Base-by-base conservation (phyloP, 1,140 invertebrate species). In the Capitella teleta region DNA sequence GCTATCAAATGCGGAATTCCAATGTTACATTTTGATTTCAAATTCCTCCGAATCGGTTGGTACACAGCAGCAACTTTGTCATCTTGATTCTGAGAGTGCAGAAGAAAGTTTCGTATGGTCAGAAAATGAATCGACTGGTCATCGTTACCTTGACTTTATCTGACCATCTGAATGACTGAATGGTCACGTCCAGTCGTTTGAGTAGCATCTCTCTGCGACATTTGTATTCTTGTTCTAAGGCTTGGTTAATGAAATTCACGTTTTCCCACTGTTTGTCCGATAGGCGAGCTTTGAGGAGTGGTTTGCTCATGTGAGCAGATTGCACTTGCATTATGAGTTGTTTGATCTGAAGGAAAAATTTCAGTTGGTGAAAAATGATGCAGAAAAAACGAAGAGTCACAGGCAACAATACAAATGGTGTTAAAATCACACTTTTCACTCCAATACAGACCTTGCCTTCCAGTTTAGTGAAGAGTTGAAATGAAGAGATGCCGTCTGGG, bases 91-190 rank as follows among this genome's bases (percentile, higher is more conserved):
- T 82, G 56, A 4, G 24, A 41, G 14, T 14, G 40, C 30, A 54
- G 23, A 16, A 53, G 28, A 37, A 42, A 44, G 28, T 51, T 25
- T 18, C 47, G 19, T 12, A 6, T 16, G 25, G 12, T 19, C 16
- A 21, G 10, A 16, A 23, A 37, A 25, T 28, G 19, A 23, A 48
- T 26, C 37, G 25, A 23, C 14, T 28, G 6, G 6, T 10, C 14
- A 1, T 47, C 41, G 49, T 42, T 52, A 72, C 71, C 61, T 71
- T 72, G 5, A 68, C 68, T 49, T 80, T 79, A 37, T 90, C 87
- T 0, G 87, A 89, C 89, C 89, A 95, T 82, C 63, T 63, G 72
- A 95, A 96, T 21, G 89, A 94, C 69, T 91, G 86, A 60, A 96
- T 80, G 3, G 92, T 97, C 32, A 92, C 90, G 73, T 96, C 91